These are phyloP conservation scores for Lepidotrigona ventralis DNA, from an alignment of 1,140 invertebrate species.

Conservation along the genomic window DNA sequence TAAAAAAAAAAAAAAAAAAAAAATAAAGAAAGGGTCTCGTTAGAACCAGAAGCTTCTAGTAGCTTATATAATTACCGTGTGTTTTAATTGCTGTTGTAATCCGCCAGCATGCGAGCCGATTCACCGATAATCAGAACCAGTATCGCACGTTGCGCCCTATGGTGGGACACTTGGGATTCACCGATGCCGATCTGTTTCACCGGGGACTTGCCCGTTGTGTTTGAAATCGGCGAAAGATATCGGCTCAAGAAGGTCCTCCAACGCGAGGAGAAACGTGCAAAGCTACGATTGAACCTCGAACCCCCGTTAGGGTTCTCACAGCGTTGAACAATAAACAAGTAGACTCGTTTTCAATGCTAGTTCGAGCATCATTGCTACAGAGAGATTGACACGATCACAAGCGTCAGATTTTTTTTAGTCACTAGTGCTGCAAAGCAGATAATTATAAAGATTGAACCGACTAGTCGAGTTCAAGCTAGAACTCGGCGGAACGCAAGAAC, in stretches of 20 bases:
- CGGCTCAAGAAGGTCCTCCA: not conserved
- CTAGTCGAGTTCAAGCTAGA: no score
- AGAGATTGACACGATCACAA: not conserved
- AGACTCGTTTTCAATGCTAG: not conserved
- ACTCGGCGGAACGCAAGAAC: no score
- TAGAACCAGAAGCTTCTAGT: slow-evolving; percentile 28
- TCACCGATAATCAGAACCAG: not conserved
- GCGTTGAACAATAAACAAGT: no score
- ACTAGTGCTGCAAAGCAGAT: not conserved
- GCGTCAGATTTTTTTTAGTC: not conserved
- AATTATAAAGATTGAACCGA: not conserved
- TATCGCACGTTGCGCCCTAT: not conserved
- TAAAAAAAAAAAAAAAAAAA: not conserved
- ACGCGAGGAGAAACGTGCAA: not conserved
- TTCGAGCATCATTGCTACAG: not conserved
- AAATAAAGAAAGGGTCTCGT: slow-evolving; percentile 5
- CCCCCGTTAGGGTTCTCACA: not conserved
- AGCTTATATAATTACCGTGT: not conserved
- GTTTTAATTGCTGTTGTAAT: slow-evolving; percentile 9
- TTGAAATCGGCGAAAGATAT: not conserved
- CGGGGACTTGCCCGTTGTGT: not conserved
- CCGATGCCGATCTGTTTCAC: not conserved
- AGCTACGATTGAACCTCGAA: not conserved
- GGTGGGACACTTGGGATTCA: not conserved
- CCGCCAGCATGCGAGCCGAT: slow-evolving; percentile 4